Evolutionary conservation across 2,888 invertebrate genomes (phyloP).

Genomic region (Trisateles emortualis): DNA sequence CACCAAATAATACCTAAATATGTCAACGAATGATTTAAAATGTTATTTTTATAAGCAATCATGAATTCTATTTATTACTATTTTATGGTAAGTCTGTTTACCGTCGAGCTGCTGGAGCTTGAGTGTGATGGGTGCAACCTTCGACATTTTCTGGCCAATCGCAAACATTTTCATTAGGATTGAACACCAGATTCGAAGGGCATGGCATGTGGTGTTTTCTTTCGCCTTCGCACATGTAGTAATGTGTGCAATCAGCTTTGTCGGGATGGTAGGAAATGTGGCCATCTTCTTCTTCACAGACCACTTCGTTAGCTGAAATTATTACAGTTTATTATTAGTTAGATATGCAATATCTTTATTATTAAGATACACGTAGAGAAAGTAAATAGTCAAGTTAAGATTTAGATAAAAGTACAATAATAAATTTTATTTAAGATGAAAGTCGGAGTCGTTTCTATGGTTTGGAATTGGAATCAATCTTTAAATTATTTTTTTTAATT

Average conservation of each 20-base stretch:
- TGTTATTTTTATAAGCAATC: constrained; percentile 47
- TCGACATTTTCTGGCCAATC: constrained; percentile 99
- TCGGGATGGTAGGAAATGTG: constrained; percentile 97
- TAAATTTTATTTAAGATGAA: too few relatives aligned
- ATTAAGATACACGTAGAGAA: too few relatives aligned
- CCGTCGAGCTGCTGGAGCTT: constrained; percentile 80
- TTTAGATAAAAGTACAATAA: too few relatives aligned
- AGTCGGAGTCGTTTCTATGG: too few relatives aligned
- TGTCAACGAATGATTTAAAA: constrained; percentile 35
- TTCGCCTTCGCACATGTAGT: constrained; percentile 98
- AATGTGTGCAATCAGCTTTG: constrained; percentile 96
- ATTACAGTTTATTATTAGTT: not conserved
- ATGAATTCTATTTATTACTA: constrained; percentile 38
- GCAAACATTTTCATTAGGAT: constrained; percentile 96
- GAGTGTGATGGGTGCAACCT: constrained; percentile 89
- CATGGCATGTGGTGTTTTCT: constrained; percentile 98
- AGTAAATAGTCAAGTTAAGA: too few relatives aligned
- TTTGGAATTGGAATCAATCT: too few relatives aligned
- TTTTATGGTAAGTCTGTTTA: constrained; percentile 51
- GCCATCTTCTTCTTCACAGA: constrained; percentile 97
- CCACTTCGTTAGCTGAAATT: constrained; percentile 92
- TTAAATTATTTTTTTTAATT: too few relatives aligned
- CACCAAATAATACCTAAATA: constrained; percentile 47
- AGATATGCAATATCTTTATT: too few relatives aligned
- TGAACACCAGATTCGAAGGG: constrained; percentile 96